Evolutionary conservation across 1,140 invertebrate genomes (phyloP), one percentile per base, ranked within the genome.

Genomic region (Zaprionus davidi): DNA sequence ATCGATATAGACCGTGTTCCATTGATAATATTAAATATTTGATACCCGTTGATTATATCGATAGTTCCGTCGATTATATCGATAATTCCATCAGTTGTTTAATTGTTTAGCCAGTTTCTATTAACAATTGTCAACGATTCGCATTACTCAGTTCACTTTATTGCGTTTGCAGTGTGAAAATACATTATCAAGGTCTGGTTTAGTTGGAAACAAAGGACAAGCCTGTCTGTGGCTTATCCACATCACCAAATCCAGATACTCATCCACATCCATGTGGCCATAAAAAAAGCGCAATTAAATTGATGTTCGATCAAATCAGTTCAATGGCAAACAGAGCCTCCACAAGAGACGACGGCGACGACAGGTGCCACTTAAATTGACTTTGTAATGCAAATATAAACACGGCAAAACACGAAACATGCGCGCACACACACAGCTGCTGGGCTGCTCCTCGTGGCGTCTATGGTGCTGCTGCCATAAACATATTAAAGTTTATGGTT

Each of bases 401-500:
- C 55, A 73, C 46, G 31, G 46, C 34, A 46, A 46, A 26, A 57
- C 60, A 64, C 34, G 62, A 65, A 59, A 63, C 68, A 70, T 26
- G 36, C 20, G 20, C 56, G 26, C 49, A 28, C 26, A 62, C 38
- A 63, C 74, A 75, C 82, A 22, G 62, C 51, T 41, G 63, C 51
- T 51, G 72, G 71, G 78, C 81, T 46, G 6, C n/a, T 46, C n/a
- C 41, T 46, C n/a, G 41, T 46, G n/a, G 41, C 17, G 41, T 15
- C 38, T 41, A 9, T 44, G 5, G 41, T 9, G 73, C 71, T 88
- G 80, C 75, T 72, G 81, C 78, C 84, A 87, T 87, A 88, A 87
- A 87, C 81, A 81, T 84, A 87, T 87, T 82, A 84, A 88, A 81
- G 78, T 87, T 87, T 78, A 87, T 87, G 84, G 79, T 87, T 87